Conservation (phyloP, 1,140 invertebrate genomes). For the Pseudomyrmex cubaensis region DNA sequence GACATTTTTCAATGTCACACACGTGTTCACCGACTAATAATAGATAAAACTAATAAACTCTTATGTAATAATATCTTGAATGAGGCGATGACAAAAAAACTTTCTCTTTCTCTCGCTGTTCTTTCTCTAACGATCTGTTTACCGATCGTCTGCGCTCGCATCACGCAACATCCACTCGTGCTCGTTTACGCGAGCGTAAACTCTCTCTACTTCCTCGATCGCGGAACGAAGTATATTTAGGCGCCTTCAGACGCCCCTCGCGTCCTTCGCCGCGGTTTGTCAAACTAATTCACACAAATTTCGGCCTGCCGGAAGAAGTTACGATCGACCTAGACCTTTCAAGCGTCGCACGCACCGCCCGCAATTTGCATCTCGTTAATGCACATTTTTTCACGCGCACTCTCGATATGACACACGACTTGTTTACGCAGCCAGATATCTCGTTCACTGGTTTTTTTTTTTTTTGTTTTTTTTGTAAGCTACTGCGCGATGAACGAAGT, state of each 20-base stretch:
- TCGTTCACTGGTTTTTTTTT: background rate
- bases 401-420: conserved; percentile 64
- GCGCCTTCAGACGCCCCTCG: background rate
- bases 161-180: conserved; percentile 34
- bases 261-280: conserved; percentile 70
- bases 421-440: background rate
- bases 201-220: no score
- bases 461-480: background rate
- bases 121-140: conserved; percentile 27
- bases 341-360: conserved; percentile 61
- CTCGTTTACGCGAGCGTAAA: no score
- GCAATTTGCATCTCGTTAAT: conserved; percentile 74
- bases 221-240: background rate
- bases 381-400: conserved; percentile 46
- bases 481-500: background rate
- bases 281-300: conserved; percentile 75
- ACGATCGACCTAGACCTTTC: conserved; percentile 82
- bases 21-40: no score
- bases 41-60: no score
- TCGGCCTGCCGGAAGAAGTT: conserved; percentile 65
- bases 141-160: conserved; percentile 12
- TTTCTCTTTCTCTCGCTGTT: conserved; percentile 33
- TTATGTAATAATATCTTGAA: no score
- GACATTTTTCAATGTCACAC: no score
- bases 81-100: conserved; percentile 46